Base-by-base conservation (phyloP, 1,140 invertebrate genomes). In the Polypedilum pembai region DNA sequence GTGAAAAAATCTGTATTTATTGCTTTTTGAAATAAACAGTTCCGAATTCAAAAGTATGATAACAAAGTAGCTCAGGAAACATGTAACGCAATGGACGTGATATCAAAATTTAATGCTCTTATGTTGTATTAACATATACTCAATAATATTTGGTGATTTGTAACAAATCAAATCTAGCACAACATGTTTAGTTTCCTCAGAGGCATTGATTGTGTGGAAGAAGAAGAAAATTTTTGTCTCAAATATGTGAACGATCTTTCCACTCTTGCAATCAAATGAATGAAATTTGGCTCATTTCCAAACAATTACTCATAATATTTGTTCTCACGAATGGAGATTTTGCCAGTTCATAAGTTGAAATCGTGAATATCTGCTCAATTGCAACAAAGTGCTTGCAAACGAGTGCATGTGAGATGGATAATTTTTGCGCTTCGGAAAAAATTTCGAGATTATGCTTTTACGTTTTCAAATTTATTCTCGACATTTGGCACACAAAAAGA, bases 311-410 rank as follows among this genome's bases (percentile, higher is more conserved):
- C 24, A 40, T 15, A 18, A 74, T 7, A 4, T 41, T 41, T 65
- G 18, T 24, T 17, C 24, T 65, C 15, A 66, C 21, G 10, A 15
- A 24, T 41, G 7, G 4, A 2, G 56, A 17, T 20, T 21, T 65
- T 5, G 15, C 7, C 45, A 63, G 10, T 65, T 41, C n/a, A 21
- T 24, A 20, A 18, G 56, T 21, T 7, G 41, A 21, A 18, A 74
- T 41, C 5, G 17, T 63, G 3, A 74, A 33, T n/a, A 45, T 21
- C 40, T 63, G 45, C 17, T 74, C 74, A 15, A 74, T 33, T 3
- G 63, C n/a, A 74, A 74, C 33, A 40, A 74, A 66, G 24, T 74
- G 7, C 18, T 74, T 20, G 12, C 74, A 74, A 74, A 74, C 33
- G 20, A 41, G 17, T 74, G 74, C 20, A 65, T 63, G n/a, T 74